A percentile compares a stretch with the other conserved stretches of the same genome.
These are phyloP conservation scores for Micromussa lordhowensis DNA, from an alignment of 92 coral and sea anemone species.

Conservation along the genomic window DNA sequence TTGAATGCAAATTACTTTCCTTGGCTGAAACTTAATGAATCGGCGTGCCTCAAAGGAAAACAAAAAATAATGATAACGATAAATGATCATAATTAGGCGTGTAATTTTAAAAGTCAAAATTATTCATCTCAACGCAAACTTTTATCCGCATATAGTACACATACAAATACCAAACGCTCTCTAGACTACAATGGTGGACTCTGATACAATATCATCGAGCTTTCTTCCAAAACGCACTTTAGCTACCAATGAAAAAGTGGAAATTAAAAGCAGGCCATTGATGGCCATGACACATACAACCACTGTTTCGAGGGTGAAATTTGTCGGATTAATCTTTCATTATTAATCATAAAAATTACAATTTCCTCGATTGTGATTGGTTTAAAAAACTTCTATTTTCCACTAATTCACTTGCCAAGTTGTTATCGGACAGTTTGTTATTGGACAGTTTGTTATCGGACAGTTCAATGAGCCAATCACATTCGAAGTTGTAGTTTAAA, in stretches of 20 bases:
- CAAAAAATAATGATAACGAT: not conserved
- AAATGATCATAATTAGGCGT: not conserved
- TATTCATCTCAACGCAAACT: not conserved
- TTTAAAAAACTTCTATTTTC: too few species aligned
- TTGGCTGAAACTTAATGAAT: not conserved
- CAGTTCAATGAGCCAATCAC: too few species aligned
- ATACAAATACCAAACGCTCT: not conserved
- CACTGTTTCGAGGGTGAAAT: too few species aligned
- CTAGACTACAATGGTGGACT: not conserved
- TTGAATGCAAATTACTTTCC: constrained; percentile 1
- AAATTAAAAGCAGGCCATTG: too few species aligned
- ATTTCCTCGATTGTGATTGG: too few species aligned
- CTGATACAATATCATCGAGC: not conserved
- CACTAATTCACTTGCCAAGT: too few species aligned
- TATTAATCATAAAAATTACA: too few species aligned
- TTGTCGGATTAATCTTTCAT: too few species aligned
- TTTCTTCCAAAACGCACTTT: not conserved
- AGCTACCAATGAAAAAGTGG: not conserved
- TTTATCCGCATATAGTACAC: not conserved
- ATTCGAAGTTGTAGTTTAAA: too few species aligned
- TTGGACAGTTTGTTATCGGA: too few species aligned
- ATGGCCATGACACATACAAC: too few species aligned
- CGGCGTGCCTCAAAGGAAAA: constrained; percentile 10
- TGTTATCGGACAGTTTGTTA: too few species aligned
- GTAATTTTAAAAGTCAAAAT: not conserved